phyloP scores from a whole-genome alignment of 2,888 invertebrate genomes.

The Cancer borealis region DNA sequence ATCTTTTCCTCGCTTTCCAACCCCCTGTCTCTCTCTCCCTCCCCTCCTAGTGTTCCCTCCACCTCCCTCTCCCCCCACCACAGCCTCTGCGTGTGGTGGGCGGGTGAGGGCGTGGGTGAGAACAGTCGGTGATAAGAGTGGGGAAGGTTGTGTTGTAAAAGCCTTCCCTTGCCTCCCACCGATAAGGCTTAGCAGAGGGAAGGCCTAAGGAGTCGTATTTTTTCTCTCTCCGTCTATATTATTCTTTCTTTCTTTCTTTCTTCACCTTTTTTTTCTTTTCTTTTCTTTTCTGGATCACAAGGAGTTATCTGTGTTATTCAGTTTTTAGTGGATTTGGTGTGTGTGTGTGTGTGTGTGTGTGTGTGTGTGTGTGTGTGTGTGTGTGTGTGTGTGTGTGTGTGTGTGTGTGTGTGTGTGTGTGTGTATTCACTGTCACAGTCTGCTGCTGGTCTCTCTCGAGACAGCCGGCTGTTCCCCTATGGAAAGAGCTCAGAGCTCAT shows the following conservation, averaged over 20 bases:
- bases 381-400: too few relatives aligned
- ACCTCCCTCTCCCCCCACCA: background rate
- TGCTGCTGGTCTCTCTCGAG: too few relatives aligned
- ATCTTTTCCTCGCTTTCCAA: background rate
- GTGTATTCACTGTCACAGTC: too few relatives aligned
- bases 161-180: conserved; percentile 7
- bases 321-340: background rate
- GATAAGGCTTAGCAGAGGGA: background rate
- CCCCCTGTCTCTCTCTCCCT: background rate
- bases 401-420: too few relatives aligned
- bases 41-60: background rate
- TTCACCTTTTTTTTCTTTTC: background rate
- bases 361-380: background rate
- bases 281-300: background rate
- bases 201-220: background rate
- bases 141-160: background rate
- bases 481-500: too few relatives aligned
- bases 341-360: background rate
- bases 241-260: background rate
- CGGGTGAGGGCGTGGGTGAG: background rate
- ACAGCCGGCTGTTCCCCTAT: too few relatives aligned
- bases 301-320: background rate
- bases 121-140: background rate
- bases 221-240: background rate
- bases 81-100: background rate